Evolutionary conservation across 2,797 vertebrate species (phyloP).

Genomic region (Florisuga fusca): DNA sequence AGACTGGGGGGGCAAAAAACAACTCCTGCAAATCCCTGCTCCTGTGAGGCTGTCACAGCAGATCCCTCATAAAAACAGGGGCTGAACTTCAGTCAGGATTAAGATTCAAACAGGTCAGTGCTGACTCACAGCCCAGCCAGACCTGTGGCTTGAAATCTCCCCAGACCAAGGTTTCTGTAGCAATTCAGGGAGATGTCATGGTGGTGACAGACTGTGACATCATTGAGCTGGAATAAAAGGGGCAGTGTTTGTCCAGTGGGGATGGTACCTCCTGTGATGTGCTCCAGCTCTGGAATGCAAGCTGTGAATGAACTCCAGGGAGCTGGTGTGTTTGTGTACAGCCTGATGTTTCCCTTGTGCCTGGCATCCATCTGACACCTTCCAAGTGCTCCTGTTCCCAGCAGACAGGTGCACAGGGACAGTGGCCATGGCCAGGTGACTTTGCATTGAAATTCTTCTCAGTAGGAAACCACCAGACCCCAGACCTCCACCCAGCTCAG

Average conservation of each 20-base stretch:
- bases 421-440: not conserved
- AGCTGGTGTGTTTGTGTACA: not conserved
- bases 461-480: not conserved
- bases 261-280: not conserved
- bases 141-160: not conserved
- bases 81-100: not conserved
- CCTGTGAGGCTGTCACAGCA: not conserved
- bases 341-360: rapidly evolving
- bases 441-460: not conserved
- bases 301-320: not conserved
- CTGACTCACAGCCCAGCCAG: slow-evolving; percentile 3
- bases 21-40: not conserved
- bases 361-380: not conserved
- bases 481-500: not conserved
- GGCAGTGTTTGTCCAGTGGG: not conserved
- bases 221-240: not conserved
- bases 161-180: not conserved
- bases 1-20: not conserved
- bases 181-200: rapidly evolving
- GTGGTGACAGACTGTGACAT: not conserved
- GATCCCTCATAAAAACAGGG: not conserved
- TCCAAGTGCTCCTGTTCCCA: not conserved
- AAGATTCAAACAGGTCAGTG: not conserved
- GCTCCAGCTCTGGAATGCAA: not conserved
- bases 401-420: not conserved